phyloP scores from a whole-genome alignment of 2,113 vertebrate genomes.

The Chaetops frenatus region DNA sequence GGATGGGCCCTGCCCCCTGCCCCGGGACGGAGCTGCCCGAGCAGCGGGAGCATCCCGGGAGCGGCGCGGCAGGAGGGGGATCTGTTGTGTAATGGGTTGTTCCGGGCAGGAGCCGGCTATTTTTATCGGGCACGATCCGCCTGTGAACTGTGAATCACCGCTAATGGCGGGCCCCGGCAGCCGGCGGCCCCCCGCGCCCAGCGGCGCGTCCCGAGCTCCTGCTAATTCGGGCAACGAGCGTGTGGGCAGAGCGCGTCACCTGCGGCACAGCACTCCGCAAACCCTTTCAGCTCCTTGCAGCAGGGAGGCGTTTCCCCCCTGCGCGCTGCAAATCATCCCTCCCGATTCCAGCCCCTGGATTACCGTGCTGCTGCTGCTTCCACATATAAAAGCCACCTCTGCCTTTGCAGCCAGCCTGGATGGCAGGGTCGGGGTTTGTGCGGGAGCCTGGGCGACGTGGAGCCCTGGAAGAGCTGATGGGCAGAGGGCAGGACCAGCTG shows the following conservation, averaged over 20 bases:
- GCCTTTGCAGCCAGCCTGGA: not conserved
- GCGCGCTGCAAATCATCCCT: not conserved
- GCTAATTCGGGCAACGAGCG: conserved; percentile 42
- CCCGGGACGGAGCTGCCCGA: not conserved
- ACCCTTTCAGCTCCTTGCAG: not conserved
- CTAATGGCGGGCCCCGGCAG: conserved; percentile 43
- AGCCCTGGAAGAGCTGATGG: not conserved
- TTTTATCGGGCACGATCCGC: conserved; percentile 48
- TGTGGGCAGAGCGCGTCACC: conserved; percentile 62
- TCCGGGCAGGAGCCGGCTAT: conserved; percentile 34
- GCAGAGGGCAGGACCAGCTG: not conserved
- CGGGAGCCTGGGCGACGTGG: not conserved
- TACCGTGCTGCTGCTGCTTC: not conserved
- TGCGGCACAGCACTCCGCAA: not conserved
- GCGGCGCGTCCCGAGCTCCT: conserved; percentile 10
- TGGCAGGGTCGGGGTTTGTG: not conserved
- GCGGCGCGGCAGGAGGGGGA: not conserved
- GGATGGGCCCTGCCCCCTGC: not conserved
- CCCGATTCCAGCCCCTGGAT: not conserved
- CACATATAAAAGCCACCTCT: conserved; percentile 3
- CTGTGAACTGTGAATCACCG: conserved; percentile 63
- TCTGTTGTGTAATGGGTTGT: conserved; percentile 48
- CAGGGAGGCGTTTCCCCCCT: not conserved
- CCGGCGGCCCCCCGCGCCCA: not conserved
- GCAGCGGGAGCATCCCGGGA: not conserved